phyloP scores from a whole-genome alignment of 2,888 invertebrate species.

The Thyatira batis region DNA sequence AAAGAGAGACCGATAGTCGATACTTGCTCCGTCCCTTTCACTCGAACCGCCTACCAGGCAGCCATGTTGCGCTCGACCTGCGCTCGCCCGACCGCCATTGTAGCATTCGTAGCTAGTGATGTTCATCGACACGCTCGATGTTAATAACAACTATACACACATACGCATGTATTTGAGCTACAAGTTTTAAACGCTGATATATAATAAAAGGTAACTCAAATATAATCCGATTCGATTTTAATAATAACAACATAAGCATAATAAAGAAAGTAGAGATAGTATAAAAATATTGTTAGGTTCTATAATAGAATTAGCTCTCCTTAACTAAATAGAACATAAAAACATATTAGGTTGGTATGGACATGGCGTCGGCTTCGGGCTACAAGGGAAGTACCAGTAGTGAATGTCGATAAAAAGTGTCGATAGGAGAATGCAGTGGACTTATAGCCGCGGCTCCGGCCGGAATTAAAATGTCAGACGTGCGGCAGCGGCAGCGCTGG shows the following conservation, averaged over 20 bases:
- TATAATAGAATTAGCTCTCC: too few relatives aligned
- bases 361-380: background rate
- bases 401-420: conserved; percentile 62
- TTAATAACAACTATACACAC: conserved; percentile 22
- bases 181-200: background rate
- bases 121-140: conserved; percentile 65
- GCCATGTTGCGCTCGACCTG: conserved; percentile 83
- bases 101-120: conserved; percentile 79
- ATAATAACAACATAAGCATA: background rate
- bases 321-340: too few relatives aligned
- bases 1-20: conserved; percentile 57
- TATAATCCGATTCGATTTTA: background rate
- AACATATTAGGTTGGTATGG: background rate
- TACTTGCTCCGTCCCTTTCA: conserved; percentile 64
- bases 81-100: conserved; percentile 82
- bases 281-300: background rate
- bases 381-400: conserved; percentile 54
- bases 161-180: background rate
- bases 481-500: conserved; percentile 73
- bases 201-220: background rate
- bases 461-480: conserved; percentile 82
- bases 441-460: conserved; percentile 70
- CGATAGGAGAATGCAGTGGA: conserved; percentile 49
- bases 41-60: conserved; percentile 81
- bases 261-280: background rate